Percentiles rank a stretch among this genome's conserved stretches.
Evolutionary conservation across 2,888 invertebrate genomes (phyloP).

Genomic region (Leptopilina syphax): DNA sequence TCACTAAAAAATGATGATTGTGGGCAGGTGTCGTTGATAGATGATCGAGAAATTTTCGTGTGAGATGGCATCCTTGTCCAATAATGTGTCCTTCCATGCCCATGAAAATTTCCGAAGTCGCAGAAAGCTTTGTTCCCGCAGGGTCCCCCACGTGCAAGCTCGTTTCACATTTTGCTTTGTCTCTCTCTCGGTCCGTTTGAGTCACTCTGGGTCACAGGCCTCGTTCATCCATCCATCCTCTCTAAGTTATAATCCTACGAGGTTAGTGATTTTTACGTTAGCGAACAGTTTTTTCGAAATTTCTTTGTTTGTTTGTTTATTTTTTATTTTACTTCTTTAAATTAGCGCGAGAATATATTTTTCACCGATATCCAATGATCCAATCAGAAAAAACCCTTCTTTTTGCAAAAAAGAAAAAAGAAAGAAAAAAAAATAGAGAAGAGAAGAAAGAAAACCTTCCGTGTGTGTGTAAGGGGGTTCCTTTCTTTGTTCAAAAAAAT

Average conservation of each 20-base stretch:
- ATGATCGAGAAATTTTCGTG: slow-evolving; percentile 17
- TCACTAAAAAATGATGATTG: slow-evolving; percentile 26
- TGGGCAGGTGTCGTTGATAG: slow-evolving; percentile 2
- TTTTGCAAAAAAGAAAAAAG: neutral
- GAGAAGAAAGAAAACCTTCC: neutral
- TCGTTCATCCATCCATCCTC: slow-evolving; percentile 67
- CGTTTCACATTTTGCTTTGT: slow-evolving; percentile 48
- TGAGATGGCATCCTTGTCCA: slow-evolving; percentile 29
- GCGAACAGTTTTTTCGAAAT: slow-evolving; percentile 27
- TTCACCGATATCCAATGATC: slow-evolving; percentile 35
- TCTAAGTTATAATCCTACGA: slow-evolving; percentile 74
- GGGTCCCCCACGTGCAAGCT: slow-evolving; percentile 57
- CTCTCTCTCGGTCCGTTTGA: slow-evolving; percentile 50
- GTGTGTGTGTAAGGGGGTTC: slow-evolving; percentile 17
- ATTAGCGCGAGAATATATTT: slow-evolving; percentile 29
- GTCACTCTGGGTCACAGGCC: slow-evolving; percentile 60
- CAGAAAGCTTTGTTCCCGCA: slow-evolving; percentile 51
- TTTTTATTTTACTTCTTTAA: too few relatives aligned
- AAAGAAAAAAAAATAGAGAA: neutral
- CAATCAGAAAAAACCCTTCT: slow-evolving; percentile 23
- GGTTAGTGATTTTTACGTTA: slow-evolving; percentile 67
- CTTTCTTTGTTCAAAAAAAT: slow-evolving; percentile 9
- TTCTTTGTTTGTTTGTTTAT: too few relatives aligned
- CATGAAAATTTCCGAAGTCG: slow-evolving; percentile 53
- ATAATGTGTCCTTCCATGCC: slow-evolving; percentile 35